Evolutionary conservation across 35 echinoderm and acorn worm species (phyloP), one percentile per base, ranked within the genome.

Genomic region (Ophioderma brevispina): DNA sequence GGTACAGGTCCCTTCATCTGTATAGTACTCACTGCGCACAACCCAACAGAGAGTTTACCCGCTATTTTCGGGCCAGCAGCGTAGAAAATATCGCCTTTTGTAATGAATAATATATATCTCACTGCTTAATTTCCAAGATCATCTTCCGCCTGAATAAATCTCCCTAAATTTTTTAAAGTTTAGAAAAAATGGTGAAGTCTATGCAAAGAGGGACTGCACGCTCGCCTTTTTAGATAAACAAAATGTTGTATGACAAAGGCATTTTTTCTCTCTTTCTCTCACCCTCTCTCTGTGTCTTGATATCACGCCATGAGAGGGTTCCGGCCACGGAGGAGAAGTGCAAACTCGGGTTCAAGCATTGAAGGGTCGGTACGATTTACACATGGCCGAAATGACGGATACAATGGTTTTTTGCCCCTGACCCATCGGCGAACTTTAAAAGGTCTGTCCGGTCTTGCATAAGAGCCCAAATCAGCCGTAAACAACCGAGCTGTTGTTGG

Each of bases 141-240:
- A 13, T 25, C 59, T 70, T 70, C 59, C 28, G 59, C 59, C 28
- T 70, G 6, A 25, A 18, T 70, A 25, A 70, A 70, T 70, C 4
- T 70, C n/a, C 2, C 59, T 70, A 18, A 70, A 70, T 70, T 70
- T 70, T 70, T 70, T 13, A 70, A 70, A 18, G 15, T 70, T 70
- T 8, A 46, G 59, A 70, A 25, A 25, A 30, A 70, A 25, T 15
- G 28, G 23, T 13, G 23, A 25, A 30, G 28, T 13, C 59, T 6
- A 3, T 3, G 15, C 10, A 70, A 70, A 30, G 23, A 70, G 59
- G 23, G 59, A 8, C n/a, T 70, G 59, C 59, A 70, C 59, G 59
- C 59, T 70, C 59, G n/a, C 59, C n/a, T 70, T 70, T 70, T 70
- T 70, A 25, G n/a, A 70, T 70, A 70, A 70, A 70, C 59, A 70